These are phyloP conservation scores for Meloidogyne hapla DNA, from an alignment of 1,140 invertebrate species.

Conservation along the genomic window DNA sequence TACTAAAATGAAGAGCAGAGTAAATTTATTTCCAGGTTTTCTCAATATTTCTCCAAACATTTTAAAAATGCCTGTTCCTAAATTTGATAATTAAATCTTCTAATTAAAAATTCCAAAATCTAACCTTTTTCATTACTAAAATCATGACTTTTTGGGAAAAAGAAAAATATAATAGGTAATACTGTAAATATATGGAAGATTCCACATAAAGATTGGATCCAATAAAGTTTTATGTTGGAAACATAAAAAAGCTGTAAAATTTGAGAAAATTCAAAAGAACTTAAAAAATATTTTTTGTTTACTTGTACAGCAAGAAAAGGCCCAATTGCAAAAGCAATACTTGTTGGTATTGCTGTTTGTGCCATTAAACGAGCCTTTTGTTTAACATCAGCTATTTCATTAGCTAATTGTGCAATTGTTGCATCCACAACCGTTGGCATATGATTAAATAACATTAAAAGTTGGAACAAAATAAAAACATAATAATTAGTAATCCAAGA, in stretches of 20 bases:
- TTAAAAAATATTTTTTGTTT: not conserved
- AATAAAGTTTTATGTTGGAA: constrained; percentile 34
- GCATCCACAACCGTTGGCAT: constrained; percentile 47
- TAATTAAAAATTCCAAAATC: not conserved
- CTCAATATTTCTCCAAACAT: not conserved
- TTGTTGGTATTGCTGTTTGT: constrained; percentile 36
- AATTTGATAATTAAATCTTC: not conserved
- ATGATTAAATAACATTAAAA: constrained; percentile 37
- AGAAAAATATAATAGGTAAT: constrained; percentile 35
- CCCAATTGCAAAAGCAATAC: constrained; percentile 42
- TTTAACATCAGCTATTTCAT: constrained; percentile 37
- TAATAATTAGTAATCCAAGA: constrained; percentile 9
- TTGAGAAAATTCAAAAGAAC: not conserved
- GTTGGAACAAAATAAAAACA: constrained; percentile 26
- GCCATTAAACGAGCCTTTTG: constrained; percentile 33
- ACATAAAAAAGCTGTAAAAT: constrained; percentile 38
- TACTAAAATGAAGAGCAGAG: not conserved
- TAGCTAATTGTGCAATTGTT: constrained; percentile 34
- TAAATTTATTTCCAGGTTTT: constrained; percentile 1
- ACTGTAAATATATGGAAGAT: constrained; percentile 38
- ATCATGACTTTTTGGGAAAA: constrained; percentile 38
- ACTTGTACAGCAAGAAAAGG: constrained; percentile 39
- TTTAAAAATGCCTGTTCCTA: constrained; percentile 2
- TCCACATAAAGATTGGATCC: constrained; percentile 41
- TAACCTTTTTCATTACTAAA: constrained; percentile 22